These are phyloP conservation scores for Hormaphis cornu DNA, from an alignment of 1,140 invertebrate species.

Conservation along the genomic window DNA sequence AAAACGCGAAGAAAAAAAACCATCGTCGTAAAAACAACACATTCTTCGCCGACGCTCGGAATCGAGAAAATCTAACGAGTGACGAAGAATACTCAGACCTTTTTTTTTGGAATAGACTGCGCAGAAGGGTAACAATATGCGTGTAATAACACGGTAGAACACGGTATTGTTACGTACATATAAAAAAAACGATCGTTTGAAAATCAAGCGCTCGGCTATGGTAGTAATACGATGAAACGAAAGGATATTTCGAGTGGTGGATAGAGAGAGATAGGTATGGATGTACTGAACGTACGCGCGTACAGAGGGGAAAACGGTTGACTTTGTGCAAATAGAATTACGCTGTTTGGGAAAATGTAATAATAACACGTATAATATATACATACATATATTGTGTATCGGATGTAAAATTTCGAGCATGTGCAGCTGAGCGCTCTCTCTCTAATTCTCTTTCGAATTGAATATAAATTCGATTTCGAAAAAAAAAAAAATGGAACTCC, in stretches of 20 bases:
- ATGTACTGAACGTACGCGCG: background rate
- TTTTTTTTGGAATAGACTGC: too few relatives aligned
- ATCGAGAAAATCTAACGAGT: too few relatives aligned
- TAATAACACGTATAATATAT: background rate
- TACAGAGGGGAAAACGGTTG: background rate
- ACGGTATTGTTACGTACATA: too few relatives aligned
- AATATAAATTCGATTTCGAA: slow-evolving; percentile 4
- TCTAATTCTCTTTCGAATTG: background rate
- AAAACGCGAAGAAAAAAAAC: too few relatives aligned
- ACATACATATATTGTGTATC: background rate
- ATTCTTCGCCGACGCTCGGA: too few relatives aligned
- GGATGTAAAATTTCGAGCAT: background rate
- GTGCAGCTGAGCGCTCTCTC: background rate
- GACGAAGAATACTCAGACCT: too few relatives aligned
- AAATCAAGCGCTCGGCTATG: slow-evolving; percentile 1
- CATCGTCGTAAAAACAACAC: too few relatives aligned
- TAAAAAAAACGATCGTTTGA: background rate
- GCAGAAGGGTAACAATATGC: too few relatives aligned
- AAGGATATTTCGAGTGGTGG: background rate
- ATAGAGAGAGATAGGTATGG: too few relatives aligned
- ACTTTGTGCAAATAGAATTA: slow-evolving; percentile 26
- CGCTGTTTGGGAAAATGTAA: background rate
- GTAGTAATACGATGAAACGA: slow-evolving; percentile 12
- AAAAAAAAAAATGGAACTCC: background rate
- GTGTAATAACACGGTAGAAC: too few relatives aligned